A percentile compares a stretch with the other conserved stretches of the same genome.
Conservation (phyloP, 2,797 vertebrate genomes). For the Pipistrellus pipistrellus region DNA sequence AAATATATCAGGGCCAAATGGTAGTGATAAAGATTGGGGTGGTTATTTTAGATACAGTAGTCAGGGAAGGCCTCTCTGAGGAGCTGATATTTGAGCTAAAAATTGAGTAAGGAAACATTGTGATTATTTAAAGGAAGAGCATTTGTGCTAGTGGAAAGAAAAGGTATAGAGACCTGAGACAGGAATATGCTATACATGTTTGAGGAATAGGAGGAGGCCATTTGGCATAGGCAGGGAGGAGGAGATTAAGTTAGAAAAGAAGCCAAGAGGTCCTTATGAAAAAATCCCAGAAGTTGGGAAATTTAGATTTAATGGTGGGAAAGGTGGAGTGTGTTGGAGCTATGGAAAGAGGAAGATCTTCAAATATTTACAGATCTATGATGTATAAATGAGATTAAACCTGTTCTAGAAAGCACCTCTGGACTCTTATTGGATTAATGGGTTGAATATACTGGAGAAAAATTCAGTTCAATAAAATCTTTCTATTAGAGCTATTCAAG, state of each 20-base stretch:
- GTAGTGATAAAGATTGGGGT: background rate
- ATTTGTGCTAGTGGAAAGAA: background rate
- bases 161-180: slow-evolving; percentile 1
- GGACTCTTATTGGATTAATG: background rate
- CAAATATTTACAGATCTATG: slow-evolving; percentile 25
- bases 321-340: background rate
- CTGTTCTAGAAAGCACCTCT: background rate
- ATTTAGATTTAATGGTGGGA: background rate
- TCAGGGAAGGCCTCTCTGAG: background rate
- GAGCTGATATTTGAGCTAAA: background rate
- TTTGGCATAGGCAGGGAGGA: background rate
- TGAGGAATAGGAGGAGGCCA: background rate
- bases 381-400: background rate
- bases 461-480: background rate
- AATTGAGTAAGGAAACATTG: slow-evolving; percentile 1
- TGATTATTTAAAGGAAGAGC: background rate
- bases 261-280: background rate
- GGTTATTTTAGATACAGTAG: background rate
- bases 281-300: background rate
- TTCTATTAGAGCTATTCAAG: slow-evolving; percentile 31
- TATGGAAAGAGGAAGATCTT: background rate
- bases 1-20: background rate
- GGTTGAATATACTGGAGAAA: slow-evolving; percentile 7
- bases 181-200: background rate
- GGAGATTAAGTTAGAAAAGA: background rate